Percentiles rank a stretch among this genome's conserved stretches.
These are phyloP conservation scores for Xestia c-nigrum DNA, from an alignment of 2,888 invertebrate genomes.

Conservation along the genomic window DNA sequence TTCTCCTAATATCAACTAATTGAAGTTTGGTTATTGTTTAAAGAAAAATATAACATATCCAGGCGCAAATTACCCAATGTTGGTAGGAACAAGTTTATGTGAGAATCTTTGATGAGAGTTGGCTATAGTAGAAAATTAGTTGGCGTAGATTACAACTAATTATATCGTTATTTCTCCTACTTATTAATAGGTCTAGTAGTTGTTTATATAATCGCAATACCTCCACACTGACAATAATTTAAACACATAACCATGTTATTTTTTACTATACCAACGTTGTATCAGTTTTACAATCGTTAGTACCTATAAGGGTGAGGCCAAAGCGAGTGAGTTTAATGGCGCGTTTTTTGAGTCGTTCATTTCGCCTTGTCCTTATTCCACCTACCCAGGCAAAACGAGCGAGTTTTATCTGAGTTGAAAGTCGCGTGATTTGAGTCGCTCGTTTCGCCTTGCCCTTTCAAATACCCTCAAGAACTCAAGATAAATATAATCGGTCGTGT, in stretches of 20 bases:
- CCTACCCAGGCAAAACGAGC: background rate
- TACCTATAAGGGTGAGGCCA: background rate
- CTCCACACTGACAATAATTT: slow-evolving; percentile 41
- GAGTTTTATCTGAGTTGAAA: background rate
- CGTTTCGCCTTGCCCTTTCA: background rate
- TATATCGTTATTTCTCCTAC: background rate
- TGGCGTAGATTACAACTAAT: slow-evolving; percentile 5
- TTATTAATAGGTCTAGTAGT: background rate
- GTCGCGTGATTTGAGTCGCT: background rate
- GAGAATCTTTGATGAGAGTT: background rate
- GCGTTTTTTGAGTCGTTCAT: background rate
- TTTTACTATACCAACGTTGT: slow-evolving; percentile 1
- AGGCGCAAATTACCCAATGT: background rate
- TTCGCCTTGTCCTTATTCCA: background rate
- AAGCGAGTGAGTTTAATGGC: background rate
- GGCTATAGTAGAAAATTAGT: background rate
- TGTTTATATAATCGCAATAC: slow-evolving; percentile 13
- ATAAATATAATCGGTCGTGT: slow-evolving; percentile 59
- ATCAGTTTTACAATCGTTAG: background rate
- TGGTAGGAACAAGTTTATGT: background rate
- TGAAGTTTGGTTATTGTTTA: background rate
- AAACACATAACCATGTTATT: background rate
- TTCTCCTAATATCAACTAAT: background rate
- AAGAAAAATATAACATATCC: background rate
- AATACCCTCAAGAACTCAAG: background rate